These are phyloP conservation scores for Ectropis grisescens DNA, from an alignment of 1,140 invertebrate species.

Conservation along the genomic window DNA sequence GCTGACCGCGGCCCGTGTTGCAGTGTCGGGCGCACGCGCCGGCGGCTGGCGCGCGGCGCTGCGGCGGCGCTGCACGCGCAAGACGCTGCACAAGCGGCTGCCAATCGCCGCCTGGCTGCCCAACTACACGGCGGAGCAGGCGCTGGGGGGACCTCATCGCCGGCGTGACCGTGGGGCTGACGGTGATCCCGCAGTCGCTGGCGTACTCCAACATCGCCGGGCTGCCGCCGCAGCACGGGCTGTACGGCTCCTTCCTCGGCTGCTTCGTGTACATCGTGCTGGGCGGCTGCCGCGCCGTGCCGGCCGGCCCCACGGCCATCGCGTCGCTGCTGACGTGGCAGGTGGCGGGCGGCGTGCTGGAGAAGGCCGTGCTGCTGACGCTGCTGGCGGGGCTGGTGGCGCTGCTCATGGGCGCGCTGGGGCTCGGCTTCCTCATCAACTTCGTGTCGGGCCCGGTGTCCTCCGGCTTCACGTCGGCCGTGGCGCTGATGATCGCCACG, in stretches of 20 bases:
- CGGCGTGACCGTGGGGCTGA: constrained; percentile 88
- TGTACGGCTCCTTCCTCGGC: constrained; percentile 93
- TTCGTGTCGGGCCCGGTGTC: constrained; percentile 95
- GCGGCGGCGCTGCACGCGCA: constrained; percentile 71
- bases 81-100: constrained; percentile 77
- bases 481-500: constrained; percentile 90
- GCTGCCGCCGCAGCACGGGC: constrained; percentile 84
- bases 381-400: constrained; percentile 86
- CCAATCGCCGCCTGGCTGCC: constrained; percentile 83
- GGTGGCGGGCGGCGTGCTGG: constrained; percentile 76
- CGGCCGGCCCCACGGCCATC: constrained; percentile 89
- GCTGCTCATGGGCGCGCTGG: constrained; percentile 87
- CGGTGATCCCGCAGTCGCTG: constrained; percentile 84
- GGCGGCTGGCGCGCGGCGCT: constrained; percentile 27
- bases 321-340: constrained; percentile 86
- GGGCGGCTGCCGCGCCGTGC: constrained; percentile 92
- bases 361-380: constrained; percentile 85
- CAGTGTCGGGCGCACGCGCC: too few species aligned
- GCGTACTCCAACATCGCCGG: constrained; percentile 90
- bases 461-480: constrained; percentile 93
- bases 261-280: constrained; percentile 92
- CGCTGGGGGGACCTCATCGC: constrained; percentile 84
- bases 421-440: constrained; percentile 92
- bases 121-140: constrained; percentile 75
- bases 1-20: too few species aligned